These are phyloP conservation scores for Steatornis caripensis DNA, from an alignment of 2,113 vertebrate species.

Conservation along the genomic window DNA sequence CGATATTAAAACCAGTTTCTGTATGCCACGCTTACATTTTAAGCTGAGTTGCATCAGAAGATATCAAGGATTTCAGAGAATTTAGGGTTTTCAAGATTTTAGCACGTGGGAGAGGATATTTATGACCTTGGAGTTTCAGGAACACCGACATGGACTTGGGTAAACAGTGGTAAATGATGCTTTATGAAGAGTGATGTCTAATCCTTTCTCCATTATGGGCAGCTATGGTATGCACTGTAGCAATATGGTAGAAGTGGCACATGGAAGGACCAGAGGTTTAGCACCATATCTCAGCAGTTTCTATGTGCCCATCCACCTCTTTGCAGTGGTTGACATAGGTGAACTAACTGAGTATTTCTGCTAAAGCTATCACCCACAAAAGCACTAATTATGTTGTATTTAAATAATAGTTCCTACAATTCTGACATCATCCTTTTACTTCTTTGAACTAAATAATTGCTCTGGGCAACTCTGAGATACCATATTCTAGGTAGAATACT, in stretches of 20 bases:
- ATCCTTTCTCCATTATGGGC: not conserved
- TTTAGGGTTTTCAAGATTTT: not conserved
- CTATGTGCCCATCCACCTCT: not conserved
- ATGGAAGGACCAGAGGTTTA: not conserved
- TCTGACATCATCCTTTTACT: not conserved
- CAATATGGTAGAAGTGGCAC: not conserved
- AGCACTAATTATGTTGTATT: not conserved
- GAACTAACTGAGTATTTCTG: not conserved
- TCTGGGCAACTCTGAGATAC: not conserved
- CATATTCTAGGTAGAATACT: not conserved
- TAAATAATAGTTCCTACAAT: not conserved
- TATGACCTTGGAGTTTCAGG: not conserved
- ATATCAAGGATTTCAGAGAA: not conserved
- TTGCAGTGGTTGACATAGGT: not conserved
- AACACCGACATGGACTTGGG: not conserved
- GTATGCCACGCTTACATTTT: not conserved
- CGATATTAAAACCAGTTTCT: not conserved
- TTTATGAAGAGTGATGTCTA: not conserved
- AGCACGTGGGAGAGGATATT: not conserved
- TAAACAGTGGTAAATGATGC: not conserved
- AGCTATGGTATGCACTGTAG: rapidly evolving
- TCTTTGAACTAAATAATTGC: not conserved
- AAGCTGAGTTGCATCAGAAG: not conserved
- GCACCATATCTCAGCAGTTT: not conserved
- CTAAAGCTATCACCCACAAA: not conserved